A percentile compares a stretch with the other conserved stretches of the same genome.
phyloP scores from a whole-genome alignment of 30 jellyfish, hydroid and myxozoan species.

The Hydractinia symbiolongicarpus region DNA sequence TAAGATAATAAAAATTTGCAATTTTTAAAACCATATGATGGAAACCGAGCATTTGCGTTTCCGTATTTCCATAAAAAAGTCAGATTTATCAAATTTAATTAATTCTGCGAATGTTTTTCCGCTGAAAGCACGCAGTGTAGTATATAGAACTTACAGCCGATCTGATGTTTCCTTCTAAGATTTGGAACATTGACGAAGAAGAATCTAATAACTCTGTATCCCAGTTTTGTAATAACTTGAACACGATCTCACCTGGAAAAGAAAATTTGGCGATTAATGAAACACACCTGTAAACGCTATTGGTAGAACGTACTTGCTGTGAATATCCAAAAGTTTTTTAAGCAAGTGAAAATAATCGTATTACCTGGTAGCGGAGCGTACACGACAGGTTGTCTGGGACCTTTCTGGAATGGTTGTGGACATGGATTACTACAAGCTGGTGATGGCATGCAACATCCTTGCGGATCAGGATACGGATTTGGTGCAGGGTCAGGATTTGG shows the following conservation, averaged over 20 bases:
- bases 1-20: neutral
- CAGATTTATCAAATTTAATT: neutral
- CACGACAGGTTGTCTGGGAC: slow-evolving; percentile 28
- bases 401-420: slow-evolving; percentile 22
- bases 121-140: neutral
- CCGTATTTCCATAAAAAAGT: neutral
- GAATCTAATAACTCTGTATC: slow-evolving; percentile 66
- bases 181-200: slow-evolving; percentile 72
- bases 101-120: no score
- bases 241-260: slow-evolving; percentile 83
- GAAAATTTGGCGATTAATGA: neutral
- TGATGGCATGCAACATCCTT: slow-evolving; percentile 90
- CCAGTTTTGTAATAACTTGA: slow-evolving; percentile 91
- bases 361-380: slow-evolving; percentile 39
- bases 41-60: neutral
- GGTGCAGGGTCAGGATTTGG: slow-evolving; percentile 83
- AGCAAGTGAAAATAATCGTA: neutral
- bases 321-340: slow-evolving; percentile 3
- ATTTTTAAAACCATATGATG: no score
- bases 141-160: slow-evolving; percentile 75
- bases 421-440: slow-evolving; percentile 91
- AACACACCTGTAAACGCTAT: neutral
- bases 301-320: neutral
- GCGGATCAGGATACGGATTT: slow-evolving; percentile 66
- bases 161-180: slow-evolving; percentile 85